Percentiles rank a stretch among this genome's conserved stretches.
Evolutionary conservation across 2,888 invertebrate species (phyloP).

Genomic region (Hipparchia semele): DNA sequence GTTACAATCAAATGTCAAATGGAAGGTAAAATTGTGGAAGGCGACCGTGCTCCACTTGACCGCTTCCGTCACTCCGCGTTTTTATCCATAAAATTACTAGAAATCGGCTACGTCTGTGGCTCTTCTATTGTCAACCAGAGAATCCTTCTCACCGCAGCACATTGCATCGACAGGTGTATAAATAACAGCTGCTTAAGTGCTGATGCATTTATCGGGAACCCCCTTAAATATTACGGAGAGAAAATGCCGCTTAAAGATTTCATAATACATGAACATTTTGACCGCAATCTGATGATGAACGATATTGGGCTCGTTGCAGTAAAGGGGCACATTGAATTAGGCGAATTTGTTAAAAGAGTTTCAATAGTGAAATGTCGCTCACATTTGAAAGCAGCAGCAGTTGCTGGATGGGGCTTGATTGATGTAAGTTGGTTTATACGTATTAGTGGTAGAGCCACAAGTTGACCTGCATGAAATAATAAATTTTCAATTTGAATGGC

Average conservation of each 20-base stretch:
- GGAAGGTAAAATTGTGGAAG: constrained; percentile 42
- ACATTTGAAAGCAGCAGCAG: not conserved
- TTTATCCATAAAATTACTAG: constrained; percentile 30
- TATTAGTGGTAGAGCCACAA: too few species aligned
- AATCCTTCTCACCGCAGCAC: constrained; percentile 51
- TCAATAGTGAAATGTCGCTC: constrained; percentile 11
- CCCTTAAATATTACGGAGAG: constrained; percentile 24
- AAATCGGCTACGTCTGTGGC: constrained; percentile 44
- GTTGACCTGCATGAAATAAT: too few species aligned
- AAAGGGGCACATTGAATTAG: constrained; percentile 8
- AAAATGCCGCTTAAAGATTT: constrained; percentile 9
- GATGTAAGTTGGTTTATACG: not conserved
- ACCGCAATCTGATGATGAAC: constrained; percentile 2
- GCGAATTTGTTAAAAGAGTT: constrained; percentile 22
- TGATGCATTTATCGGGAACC: not conserved
- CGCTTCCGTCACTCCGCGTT: constrained; percentile 47
- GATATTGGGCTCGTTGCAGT: constrained; percentile 31
- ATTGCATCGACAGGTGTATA: constrained; percentile 46
- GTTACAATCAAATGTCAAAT: constrained; percentile 27
- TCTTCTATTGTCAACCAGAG: constrained; percentile 51
- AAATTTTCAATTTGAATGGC: too few species aligned
- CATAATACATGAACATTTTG: constrained; percentile 23
- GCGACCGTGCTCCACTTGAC: constrained; percentile 38
- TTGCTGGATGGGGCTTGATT: constrained; percentile 8
- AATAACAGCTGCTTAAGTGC: not conserved